Base-by-base conservation (phyloP, 2,888 invertebrate species). In the Acronicta psi region DNA sequence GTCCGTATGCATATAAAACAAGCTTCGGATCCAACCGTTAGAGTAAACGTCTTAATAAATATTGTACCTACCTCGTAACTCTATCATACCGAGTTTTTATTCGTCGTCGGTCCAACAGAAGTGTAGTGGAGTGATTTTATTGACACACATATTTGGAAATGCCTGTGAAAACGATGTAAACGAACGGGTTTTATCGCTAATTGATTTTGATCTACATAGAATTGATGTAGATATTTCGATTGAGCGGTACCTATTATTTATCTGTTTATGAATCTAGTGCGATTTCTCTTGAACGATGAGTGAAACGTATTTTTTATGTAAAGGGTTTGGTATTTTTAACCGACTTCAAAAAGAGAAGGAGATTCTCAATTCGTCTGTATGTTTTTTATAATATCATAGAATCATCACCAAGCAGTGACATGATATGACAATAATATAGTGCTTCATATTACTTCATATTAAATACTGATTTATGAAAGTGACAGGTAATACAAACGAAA, bases 41-140 rank as follows among this genome's bases (percentile, higher is more conserved):
- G 49, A 60, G 57, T 54, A 66, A 70, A 76, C 60, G 50, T 74
- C 64, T 69, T 60, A 72, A 74, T 76, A 72, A 69, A 76, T 69
- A 65, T 60, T 53, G 42, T 65, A 61, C 51, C 45, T 50, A 17
- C 49, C 59, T 74, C 53, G 64, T 63, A 59, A 69, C 50, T 71
- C 38, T 45, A 66, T 56, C 59, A 44, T 55, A 36, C 41, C 18
- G 36, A 49, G 4, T 10, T 14, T 34, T 50, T 36, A 11, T 58
- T 23, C n/a, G 47, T 17, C 16, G 49, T 58, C 44, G 63, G 68
- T 61, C 43, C 49, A 29, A 60, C 37, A 64, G 43, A 60, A 50
- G 50, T 50, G 23, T 55, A 54, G 2, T 54, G 34, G 31, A 42
- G 61, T 70, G 55, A 50, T 70, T 65, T 63, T 43, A 54, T 58